Evolutionary conservation across 2,888 invertebrate species (phyloP), one percentile per base, ranked within the genome.

Genomic region (Drosophila prostipennis): DNA sequence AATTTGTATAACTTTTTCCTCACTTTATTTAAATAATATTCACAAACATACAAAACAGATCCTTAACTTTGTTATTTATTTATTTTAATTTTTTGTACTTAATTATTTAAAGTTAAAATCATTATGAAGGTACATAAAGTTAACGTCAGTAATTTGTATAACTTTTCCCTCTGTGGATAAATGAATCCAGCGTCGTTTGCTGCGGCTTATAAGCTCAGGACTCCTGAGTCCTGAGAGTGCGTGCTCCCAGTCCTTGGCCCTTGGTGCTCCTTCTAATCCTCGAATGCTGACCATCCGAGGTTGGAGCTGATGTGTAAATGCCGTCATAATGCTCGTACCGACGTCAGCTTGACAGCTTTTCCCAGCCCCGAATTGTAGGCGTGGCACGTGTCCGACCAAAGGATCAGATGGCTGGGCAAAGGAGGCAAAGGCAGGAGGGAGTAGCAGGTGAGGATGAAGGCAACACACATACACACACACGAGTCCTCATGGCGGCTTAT

Each of bases 321-420:
- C 85, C 76, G 69, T 82, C 87, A 82, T 82, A 82, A 87, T 81
- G 71, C 87, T 68, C 74, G 74, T 80, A 87, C 82, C 79, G 82
- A 73, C 85, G 73, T 85, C 87, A 79, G 73, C 63, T 42, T 80
- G 80, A 79, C 86, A 85, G 75, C 72, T 42, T 34, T 40, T 32
- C 45, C 63, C 43, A n/a, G 19, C 55, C 39, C 43, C n/a, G 43
- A 13, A 36, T 13, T 49, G 57, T 32, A 32, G 72, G 53, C 67
- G 57, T 53, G 57, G 42, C 57, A 57, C 49, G 53, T 65, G 61
- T 46, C 61, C 54, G 72, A 43, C 61, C 71, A 37, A 46, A 8
- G 36, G 16, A 53, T 43, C 39, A 52, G 55, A 10, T 39, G 54
- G 23, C 34, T 51, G 14, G 51, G 19, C 29, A 36, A 10, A 32